Conservation (phyloP, 1,140 invertebrate genomes). For the Heliconius hewitsoni region DNA sequence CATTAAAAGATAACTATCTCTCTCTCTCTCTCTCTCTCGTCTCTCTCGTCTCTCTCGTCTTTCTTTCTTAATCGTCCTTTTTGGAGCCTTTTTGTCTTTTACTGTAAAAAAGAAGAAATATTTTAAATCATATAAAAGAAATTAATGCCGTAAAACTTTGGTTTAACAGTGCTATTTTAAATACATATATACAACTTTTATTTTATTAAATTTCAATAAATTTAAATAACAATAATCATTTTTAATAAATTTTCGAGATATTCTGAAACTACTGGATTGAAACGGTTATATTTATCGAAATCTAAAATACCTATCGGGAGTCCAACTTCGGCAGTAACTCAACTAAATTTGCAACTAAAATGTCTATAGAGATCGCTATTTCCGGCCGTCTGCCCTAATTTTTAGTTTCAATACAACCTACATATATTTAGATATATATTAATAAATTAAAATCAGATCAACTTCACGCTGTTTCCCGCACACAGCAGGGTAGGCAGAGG, state of each 20-base stretch:
- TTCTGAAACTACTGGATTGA: not conserved
- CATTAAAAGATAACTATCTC: no score
- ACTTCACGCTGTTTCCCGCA: no score
- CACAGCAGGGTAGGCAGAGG: no score
- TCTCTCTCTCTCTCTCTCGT: no score
- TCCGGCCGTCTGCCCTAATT: not conserved
- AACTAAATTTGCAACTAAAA: constrained; percentile 6
- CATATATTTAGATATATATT: not conserved
- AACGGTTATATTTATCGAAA: not conserved
- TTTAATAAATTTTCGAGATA: not conserved
- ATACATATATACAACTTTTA: no score
- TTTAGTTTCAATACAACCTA: not conserved
- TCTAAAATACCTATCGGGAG: not conserved
- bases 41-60: no score
- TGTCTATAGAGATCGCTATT: not conserved
- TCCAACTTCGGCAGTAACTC: constrained; percentile 8
- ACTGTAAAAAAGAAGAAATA: no score
- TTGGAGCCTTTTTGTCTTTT: no score
- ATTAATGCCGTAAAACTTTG: not conserved
- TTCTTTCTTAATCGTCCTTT: no score
- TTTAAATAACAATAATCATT: not conserved
- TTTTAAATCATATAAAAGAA: no score
- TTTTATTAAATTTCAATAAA: not conserved
- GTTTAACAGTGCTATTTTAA: no score
- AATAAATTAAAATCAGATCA: no score